Percentiles rank a stretch among this genome's conserved stretches.
phyloP scores from a whole-genome alignment of 35 echinoderm and acorn worm genomes.

The Lytechinus variegatus region DNA sequence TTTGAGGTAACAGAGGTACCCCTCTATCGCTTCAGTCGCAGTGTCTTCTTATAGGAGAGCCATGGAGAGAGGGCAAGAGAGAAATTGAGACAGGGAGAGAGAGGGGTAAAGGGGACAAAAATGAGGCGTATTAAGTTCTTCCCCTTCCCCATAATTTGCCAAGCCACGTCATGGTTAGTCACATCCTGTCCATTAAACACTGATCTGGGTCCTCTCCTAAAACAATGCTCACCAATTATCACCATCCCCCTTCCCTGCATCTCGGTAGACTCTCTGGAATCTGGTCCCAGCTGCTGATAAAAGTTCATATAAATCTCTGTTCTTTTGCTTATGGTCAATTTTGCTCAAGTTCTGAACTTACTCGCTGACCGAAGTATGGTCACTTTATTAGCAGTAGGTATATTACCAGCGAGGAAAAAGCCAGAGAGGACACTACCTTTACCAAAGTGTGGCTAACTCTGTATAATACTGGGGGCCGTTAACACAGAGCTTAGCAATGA shows the following conservation, averaged over 20 bases:
- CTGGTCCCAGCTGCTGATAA: neutral
- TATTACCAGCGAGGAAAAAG: no score
- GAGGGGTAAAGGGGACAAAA: slow-evolving; percentile 6
- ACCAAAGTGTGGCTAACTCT: no score
- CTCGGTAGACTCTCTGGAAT: neutral
- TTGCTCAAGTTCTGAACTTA: no score
- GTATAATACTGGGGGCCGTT: no score
- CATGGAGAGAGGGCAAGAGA: neutral
- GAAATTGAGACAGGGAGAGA: neutral
- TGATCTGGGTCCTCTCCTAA: neutral
- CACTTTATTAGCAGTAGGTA: no score
- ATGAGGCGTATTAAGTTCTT: slow-evolving; percentile 47
- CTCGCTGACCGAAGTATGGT: no score
- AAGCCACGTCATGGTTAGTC: slow-evolving; percentile 48
- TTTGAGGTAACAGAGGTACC: slow-evolving; percentile 42
- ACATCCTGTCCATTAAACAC: slow-evolving; percentile 25
- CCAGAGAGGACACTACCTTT: no score
- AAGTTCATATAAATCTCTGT: neutral
- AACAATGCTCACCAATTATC: slow-evolving; percentile 46
- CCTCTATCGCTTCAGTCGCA: neutral
- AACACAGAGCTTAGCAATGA: no score
- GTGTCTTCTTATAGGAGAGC: neutral
- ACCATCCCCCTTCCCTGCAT: slow-evolving; percentile 14
- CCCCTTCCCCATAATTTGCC: slow-evolving; percentile 51
- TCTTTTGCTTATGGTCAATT: no score